Conservation (phyloP, 2,888 invertebrate species). For the Pristionchus entomophagus region DNA sequence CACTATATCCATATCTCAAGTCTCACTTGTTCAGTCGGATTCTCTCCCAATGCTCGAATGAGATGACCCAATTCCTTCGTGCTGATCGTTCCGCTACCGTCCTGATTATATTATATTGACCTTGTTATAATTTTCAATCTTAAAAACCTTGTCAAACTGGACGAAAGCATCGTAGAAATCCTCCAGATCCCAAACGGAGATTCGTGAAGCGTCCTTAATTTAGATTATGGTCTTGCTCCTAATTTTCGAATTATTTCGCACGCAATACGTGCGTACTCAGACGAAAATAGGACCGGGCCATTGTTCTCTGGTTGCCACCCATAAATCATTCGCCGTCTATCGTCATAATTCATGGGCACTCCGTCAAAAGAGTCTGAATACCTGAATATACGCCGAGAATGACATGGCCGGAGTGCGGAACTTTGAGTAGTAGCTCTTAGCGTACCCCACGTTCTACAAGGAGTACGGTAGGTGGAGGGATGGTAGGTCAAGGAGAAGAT, state of each 20-base stretch:
- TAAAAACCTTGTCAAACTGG: conserved; percentile 35
- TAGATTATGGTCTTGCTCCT: no score
- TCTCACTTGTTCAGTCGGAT: conserved; percentile 40
- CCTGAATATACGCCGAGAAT: conserved; percentile 27
- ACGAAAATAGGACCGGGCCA: no score
- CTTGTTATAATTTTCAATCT: no score
- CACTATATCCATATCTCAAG: not conserved
- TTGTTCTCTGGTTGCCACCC: not conserved
- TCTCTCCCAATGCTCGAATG: conserved; percentile 37
- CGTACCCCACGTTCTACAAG: conserved; percentile 6
- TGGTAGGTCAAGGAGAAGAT: not conserved
- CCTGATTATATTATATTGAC: not conserved
- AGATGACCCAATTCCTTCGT: conserved; percentile 34
- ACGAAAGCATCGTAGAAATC: conserved; percentile 46
- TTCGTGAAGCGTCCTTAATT: conserved; percentile 39
- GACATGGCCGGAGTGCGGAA: conserved; percentile 21
- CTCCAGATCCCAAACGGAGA: conserved; percentile 25
- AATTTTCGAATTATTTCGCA: no score
- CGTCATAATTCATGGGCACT: not conserved
- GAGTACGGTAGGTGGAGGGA: not conserved
- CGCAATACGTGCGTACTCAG: no score
- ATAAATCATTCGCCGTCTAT: not conserved
- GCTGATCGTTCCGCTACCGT: conserved; percentile 33
- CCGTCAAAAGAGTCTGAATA: not conserved
- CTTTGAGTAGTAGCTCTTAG: conserved; percentile 2